Base-by-base conservation (phyloP, 2,113 vertebrate genomes). In the Grus americana region DNA sequence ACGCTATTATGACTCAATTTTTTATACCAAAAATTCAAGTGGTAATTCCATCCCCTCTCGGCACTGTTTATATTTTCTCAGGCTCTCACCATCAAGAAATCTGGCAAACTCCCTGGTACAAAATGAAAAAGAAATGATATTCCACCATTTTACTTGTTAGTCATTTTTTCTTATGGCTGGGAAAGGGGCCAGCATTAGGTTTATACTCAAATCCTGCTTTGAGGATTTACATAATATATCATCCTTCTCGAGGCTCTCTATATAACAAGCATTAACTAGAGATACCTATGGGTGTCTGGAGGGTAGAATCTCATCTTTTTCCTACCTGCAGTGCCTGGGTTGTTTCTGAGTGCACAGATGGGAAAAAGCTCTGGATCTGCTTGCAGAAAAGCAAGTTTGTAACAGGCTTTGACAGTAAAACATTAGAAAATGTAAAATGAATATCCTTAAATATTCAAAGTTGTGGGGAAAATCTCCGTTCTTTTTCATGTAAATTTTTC, bases 41-140 rank as follows among this genome's bases (percentile, higher is more conserved):
- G 50, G 11, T 66, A 70, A 94, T 91, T 90, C 24, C 32, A 20
- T 83, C 42, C 94, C 16, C 21, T 79, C 44, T 78, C 54, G 42
- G 32, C 50, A 34, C 12, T 80, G n/a, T 94, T 91, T 84, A 47
- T 92, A 79, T 92, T 95, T 78, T 92, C n/a, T 80, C 20, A 86
- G 29, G 47, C 44, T 95, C 8, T 23, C 57, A 42, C 29, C 18
- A 21, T 63, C 11, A 84, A 72, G 68, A 85, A 16, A 75, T 40
- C 47, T 87, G 44, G 23, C 74, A 92, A 88, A 22, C 26, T 86
- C 67, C 20, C 24, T 30, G 4, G 47, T 71, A 70, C 14, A 70
- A 72, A 88, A 70, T 66, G 34, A 54, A 83, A 74, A 85, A 90
- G 38, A 88, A 83, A 46, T 22, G 17, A 44, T 80, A 34, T 79